A percentile compares a stretch with the other conserved stretches of the same genome.
Conservation (phyloP, 2,888 invertebrate genomes). For the Sinohyriopsis cumingii region DNA sequence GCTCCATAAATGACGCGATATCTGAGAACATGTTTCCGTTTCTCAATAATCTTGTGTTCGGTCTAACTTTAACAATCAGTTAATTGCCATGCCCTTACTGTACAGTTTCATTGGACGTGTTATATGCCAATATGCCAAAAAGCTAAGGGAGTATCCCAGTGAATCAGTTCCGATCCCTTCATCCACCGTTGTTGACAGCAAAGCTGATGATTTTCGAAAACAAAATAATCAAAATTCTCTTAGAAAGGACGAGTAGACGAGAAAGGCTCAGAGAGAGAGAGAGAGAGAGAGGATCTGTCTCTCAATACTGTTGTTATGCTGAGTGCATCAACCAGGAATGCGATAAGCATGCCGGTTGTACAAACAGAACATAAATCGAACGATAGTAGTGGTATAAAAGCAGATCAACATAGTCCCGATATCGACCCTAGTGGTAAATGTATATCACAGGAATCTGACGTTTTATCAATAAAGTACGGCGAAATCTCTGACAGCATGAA, state of each 20-base stretch:
- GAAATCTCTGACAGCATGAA: too few species aligned
- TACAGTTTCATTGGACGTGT: conserved; percentile 40
- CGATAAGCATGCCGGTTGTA: too few species aligned
- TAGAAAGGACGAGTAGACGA: too few species aligned
- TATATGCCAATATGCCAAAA: conserved; percentile 21
- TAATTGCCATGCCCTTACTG: conserved; percentile 26
- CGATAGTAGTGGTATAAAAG: conserved; percentile 28
- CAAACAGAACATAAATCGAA: too few species aligned
- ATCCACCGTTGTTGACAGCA: conserved; percentile 9
- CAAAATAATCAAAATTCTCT: too few species aligned
- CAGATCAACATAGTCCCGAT: conserved; percentile 4
- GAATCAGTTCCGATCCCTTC: conserved; percentile 27
- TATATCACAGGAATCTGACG: conserved; percentile 1
- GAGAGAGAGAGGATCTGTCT: too few species aligned
- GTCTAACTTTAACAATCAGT: conserved; percentile 18
- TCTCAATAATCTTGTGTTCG: conserved; percentile 27
- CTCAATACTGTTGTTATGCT: too few species aligned
- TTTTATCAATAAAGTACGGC: too few species aligned
- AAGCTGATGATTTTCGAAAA: too few species aligned
- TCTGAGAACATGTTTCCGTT: conserved; percentile 33
- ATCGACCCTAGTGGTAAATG: background rate
- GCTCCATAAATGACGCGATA: conserved; percentile 43
- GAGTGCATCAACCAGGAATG: too few species aligned
- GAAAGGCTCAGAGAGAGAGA: too few species aligned
- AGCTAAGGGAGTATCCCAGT: conserved; percentile 7